These are phyloP conservation scores for Dichetophora obliterata DNA, from an alignment of 2,888 invertebrate species.

Conservation along the genomic window DNA sequence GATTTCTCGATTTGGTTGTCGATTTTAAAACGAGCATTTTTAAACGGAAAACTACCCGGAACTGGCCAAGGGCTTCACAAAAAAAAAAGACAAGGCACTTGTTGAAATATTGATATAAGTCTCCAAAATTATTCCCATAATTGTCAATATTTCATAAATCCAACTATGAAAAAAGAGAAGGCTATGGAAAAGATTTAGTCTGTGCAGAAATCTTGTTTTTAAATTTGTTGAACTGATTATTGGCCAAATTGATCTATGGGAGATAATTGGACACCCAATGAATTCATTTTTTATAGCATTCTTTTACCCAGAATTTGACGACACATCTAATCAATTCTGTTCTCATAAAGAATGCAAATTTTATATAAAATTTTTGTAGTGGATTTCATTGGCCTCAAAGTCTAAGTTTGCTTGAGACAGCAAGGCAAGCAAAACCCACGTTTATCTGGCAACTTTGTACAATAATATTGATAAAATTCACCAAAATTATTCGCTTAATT, in stretches of 20 bases:
- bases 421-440: slow-evolving; percentile 66
- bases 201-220: background rate
- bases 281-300: slow-evolving; percentile 37
- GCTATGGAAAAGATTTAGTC: too few relatives aligned
- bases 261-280: slow-evolving; percentile 32
- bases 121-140: slow-evolving; percentile 36
- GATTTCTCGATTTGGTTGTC: too few relatives aligned
- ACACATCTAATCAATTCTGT: slow-evolving; percentile 43
- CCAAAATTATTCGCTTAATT: slow-evolving; percentile 40
- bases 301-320: slow-evolving; percentile 47
- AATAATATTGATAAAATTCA: slow-evolving; percentile 27
- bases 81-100: too few relatives aligned
- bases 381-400: slow-evolving; percentile 64
- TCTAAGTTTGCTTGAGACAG: slow-evolving; percentile 52
- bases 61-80: too few relatives aligned
- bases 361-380: slow-evolving; percentile 49
- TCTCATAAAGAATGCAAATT: slow-evolving; percentile 52
- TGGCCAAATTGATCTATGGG: slow-evolving; percentile 34
- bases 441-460: slow-evolving; percentile 59
- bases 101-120: slow-evolving; percentile 28
- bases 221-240: background rate
- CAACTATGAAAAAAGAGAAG: too few relatives aligned
- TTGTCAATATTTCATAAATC: slow-evolving; percentile 11
- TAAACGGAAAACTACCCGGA: too few relatives aligned
- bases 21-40: too few relatives aligned